Conservation (phyloP, 1,140 invertebrate genomes). For the Marisa cornuarietis region DNA sequence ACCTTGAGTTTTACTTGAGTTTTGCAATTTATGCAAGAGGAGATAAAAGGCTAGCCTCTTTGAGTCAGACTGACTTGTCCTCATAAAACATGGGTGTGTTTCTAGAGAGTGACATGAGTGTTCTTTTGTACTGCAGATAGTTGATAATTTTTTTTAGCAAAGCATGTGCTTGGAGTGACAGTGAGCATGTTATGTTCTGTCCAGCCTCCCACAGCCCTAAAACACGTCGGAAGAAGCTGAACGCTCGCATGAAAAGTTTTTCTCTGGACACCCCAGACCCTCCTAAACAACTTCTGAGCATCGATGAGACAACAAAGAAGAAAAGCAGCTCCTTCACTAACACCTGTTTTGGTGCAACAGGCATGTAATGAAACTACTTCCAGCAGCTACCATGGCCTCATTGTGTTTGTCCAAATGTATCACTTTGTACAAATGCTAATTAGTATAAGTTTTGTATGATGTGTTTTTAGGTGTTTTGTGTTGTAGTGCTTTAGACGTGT, state of each 20-base stretch:
- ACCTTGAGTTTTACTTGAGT: too few relatives aligned
- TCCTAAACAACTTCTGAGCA: slow-evolving; percentile 78
- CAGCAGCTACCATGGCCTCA: neutral
- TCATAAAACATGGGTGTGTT: neutral
- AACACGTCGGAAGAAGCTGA: slow-evolving; percentile 84
- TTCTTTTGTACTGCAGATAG: neutral
- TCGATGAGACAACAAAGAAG: slow-evolving; percentile 75
- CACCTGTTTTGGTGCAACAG: slow-evolving; percentile 54
- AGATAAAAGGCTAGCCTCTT: too few relatives aligned
- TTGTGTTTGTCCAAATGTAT: neutral
- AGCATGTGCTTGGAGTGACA: slow-evolving; percentile 22
- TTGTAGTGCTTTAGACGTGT: neutral
- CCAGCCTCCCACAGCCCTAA: slow-evolving; percentile 94
- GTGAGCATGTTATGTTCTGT: slow-evolving; percentile 30
- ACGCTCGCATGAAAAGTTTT: slow-evolving; percentile 96
- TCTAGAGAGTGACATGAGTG: neutral
- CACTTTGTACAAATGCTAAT: neutral
- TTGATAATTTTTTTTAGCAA: neutral
- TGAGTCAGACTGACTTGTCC: too few relatives aligned
- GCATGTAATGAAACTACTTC: slow-evolving; percentile 2
- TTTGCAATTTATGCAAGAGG: too few relatives aligned
- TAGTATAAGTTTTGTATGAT: neutral
- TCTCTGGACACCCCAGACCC: slow-evolving; percentile 95
- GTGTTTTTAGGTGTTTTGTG: neutral
- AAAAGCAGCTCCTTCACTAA: slow-evolving; percentile 69